A percentile compares a stretch with the other conserved stretches of the same genome.
phyloP scores from a whole-genome alignment of 2,888 invertebrate genomes.

The Melanostoma scalare region DNA sequence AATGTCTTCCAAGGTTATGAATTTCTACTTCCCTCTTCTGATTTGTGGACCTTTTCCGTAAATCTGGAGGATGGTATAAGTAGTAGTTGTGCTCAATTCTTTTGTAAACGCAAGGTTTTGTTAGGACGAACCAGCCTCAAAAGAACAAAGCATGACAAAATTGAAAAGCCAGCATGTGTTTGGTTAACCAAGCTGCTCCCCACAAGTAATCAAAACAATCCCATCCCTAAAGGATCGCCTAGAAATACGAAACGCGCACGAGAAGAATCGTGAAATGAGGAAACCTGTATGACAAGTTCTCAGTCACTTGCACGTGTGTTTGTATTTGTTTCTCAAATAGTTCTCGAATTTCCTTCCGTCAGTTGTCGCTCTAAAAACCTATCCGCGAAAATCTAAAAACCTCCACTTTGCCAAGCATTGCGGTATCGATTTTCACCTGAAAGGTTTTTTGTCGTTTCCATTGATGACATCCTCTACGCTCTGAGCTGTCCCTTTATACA shows the following conservation, averaged over 20 bases:
- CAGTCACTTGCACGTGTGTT: conserved; percentile 40
- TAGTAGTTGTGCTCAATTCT: no score
- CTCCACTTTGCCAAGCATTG: conserved; percentile 1
- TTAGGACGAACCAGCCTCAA: no score
- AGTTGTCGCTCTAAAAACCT: conserved; percentile 24
- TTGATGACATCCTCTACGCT: conserved; percentile 27
- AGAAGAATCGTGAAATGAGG: conserved; percentile 22
- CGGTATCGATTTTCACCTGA: conserved; percentile 60
- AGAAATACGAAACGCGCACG: conserved; percentile 44
- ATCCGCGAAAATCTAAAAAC: conserved; percentile 49
- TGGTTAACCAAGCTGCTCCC: neutral
- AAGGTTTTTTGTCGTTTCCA: conserved; percentile 18
- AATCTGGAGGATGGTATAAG: no score
- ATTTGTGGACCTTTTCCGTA: no score
- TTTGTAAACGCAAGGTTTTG: no score
- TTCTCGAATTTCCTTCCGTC: conserved; percentile 62
- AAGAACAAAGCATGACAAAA: no score
- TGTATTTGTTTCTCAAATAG: conserved; percentile 34
- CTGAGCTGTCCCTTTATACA: neutral
- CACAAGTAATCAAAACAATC: conserved; percentile 47
- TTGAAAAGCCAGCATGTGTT: no score
- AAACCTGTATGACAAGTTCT: conserved; percentile 16
- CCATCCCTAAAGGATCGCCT: conserved; percentile 33
- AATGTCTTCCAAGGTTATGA: conserved; percentile 35
- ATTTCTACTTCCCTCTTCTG: no score